Evolutionary conservation across 2,797 vertebrate species (phyloP).

Genomic region (Pelochelys cantorii): DNA sequence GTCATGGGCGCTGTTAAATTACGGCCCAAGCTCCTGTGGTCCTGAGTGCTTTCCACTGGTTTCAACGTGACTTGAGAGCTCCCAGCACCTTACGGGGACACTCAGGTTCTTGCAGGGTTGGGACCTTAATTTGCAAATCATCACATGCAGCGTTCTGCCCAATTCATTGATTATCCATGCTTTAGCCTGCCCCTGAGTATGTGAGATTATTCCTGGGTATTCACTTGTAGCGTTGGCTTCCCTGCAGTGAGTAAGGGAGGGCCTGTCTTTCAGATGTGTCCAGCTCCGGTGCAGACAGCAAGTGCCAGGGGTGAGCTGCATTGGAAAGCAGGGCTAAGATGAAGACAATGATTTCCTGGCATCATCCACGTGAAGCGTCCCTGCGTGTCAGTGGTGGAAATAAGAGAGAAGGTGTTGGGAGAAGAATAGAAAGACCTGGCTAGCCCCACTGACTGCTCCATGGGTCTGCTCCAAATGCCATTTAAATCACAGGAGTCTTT

Average conservation of each 20-base stretch:
- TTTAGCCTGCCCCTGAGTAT: constrained; percentile 63
- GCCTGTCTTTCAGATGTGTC: background rate
- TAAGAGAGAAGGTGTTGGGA: rapidly evolving
- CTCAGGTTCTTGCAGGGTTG: constrained; percentile 37
- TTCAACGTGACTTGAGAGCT: background rate
- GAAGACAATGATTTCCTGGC: background rate
- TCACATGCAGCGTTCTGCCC: constrained; percentile 63
- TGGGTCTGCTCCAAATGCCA: rapidly evolving
- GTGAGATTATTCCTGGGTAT: constrained; percentile 55
- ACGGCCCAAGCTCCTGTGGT: constrained; percentile 30
- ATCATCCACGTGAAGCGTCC: background rate
- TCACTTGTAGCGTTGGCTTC: constrained; percentile 64
- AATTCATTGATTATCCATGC: constrained; percentile 76
- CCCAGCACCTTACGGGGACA: background rate
- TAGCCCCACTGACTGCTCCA: background rate
- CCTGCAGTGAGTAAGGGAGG: constrained; percentile 45
- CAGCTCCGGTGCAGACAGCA: background rate
- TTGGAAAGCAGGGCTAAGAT: background rate
- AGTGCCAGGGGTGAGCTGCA: background rate
- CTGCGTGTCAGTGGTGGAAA: background rate
- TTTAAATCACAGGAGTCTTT: background rate
- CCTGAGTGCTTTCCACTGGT: constrained; percentile 5
- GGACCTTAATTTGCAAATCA: constrained; percentile 72
- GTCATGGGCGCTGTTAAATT: constrained; percentile 44
- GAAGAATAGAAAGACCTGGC: background rate